A percentile compares a stretch with the other conserved stretches of the same genome.
phyloP scores from a whole-genome alignment of 2,113 vertebrate genomes.

The Sisor rabdophorus region DNA sequence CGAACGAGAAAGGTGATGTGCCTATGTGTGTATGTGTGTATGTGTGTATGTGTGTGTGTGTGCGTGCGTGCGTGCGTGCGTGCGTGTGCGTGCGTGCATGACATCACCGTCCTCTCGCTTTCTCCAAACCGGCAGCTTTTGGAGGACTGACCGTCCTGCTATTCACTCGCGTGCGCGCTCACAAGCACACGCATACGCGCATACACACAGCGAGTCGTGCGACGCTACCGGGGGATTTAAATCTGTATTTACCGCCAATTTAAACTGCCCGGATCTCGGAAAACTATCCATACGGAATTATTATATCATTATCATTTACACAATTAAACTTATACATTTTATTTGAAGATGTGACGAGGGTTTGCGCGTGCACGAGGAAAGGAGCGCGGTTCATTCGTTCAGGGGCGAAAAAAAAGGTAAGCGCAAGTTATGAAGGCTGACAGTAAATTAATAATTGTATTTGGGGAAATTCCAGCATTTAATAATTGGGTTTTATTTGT shows the following conservation, averaged over 20 bases:
- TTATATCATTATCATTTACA: conserved; percentile 11
- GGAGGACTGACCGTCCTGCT: not conserved
- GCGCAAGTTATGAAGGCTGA: conserved; percentile 12
- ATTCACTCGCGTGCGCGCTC: not conserved
- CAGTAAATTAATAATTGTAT: not conserved
- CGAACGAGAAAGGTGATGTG: conserved; percentile 3
- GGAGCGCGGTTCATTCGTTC: conserved; percentile 16
- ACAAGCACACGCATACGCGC: not conserved
- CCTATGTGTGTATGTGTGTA: not conserved
- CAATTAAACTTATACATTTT: not conserved
- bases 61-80: not conserved
- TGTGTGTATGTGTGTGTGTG: not conserved
- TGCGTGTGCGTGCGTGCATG: conserved; percentile 39
- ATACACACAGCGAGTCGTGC: conserved; percentile 29
- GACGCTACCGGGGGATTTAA: conserved; percentile 46
- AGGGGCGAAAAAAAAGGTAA: conserved; percentile 38
- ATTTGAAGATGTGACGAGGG: conserved; percentile 21
- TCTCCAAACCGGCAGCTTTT: conserved; percentile 39
- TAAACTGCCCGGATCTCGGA: conserved; percentile 33
- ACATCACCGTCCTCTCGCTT: conserved; percentile 47
- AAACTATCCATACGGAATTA: conserved; percentile 40
- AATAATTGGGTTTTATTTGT: not conserved
- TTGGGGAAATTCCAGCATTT: not conserved
- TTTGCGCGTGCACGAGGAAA: conserved; percentile 18
- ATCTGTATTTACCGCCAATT: conserved; percentile 23